phyloP scores from a whole-genome alignment of 2,888 invertebrate genomes.

The Nephrotoma flavescens region DNA sequence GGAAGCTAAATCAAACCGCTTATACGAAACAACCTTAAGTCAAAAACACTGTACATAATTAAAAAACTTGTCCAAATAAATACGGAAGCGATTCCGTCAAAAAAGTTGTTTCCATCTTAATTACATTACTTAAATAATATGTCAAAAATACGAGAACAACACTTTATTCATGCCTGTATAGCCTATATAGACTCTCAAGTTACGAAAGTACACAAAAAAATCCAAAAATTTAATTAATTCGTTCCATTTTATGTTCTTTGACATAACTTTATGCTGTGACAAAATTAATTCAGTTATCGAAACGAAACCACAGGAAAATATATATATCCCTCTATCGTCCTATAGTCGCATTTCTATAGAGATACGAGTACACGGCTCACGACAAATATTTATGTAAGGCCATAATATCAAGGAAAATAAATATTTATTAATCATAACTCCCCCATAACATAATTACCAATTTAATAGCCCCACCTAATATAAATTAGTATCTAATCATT shows the following conservation, averaged over 20 bases:
- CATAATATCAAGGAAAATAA: background rate
- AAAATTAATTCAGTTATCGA: background rate
- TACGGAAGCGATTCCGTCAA: background rate
- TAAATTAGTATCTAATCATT: background rate
- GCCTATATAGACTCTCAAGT: background rate
- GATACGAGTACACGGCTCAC: background rate
- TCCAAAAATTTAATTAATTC: background rate
- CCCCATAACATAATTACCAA: background rate
- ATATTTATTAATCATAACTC: background rate
- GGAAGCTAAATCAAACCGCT: too few relatives aligned
- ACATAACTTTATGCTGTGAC: background rate
- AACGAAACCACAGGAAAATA: background rate
- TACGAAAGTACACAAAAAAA: background rate
- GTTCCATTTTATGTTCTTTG: background rate
- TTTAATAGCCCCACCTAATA: background rate
- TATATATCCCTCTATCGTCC: background rate
- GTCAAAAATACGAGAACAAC: background rate
- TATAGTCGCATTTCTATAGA: background rate
- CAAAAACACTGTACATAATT: too few relatives aligned
- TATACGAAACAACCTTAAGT: too few relatives aligned
- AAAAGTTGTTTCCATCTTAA: background rate
- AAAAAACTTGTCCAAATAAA: background rate
- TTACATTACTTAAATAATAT: background rate
- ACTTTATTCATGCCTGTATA: background rate
- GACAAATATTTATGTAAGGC: background rate